A percentile compares a stretch with the other conserved stretches of the same genome.
phyloP scores from a whole-genome alignment of 1,140 invertebrate species.

The Penaeus indicus region DNA sequence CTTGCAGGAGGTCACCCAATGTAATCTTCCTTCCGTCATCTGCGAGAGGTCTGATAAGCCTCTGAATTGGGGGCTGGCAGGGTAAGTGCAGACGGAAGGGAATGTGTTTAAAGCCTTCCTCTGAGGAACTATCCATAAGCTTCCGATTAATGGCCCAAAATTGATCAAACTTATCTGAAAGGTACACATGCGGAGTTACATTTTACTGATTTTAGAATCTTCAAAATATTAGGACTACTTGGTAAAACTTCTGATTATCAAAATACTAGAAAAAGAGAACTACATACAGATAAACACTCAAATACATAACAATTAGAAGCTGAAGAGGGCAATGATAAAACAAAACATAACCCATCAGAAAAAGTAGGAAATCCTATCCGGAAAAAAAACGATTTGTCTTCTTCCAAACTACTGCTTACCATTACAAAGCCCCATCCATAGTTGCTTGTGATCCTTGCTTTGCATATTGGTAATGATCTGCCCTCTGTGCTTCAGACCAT shows the following conservation, averaged over 20 bases:
- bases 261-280: no score
- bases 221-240: no score
- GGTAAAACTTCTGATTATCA: no score
- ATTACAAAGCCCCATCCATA: conserved; percentile 95
- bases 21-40: conserved; percentile 83
- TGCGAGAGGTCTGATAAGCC: conserved; percentile 81
- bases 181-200: conserved; percentile 35
- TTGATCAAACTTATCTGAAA: conserved; percentile 96
- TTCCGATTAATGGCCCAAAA: conserved; percentile 97
- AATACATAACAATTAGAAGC: no score
- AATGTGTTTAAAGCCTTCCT: conserved; percentile 90
- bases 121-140: conserved; percentile 84
- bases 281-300: no score
- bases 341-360: no score
- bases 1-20: conserved; percentile 79
- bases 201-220: no score
- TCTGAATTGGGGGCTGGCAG: conserved; percentile 74
- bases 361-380: not conserved
- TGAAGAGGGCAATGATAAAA: no score
- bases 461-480: conserved; percentile 95
- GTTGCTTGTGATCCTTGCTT: conserved; percentile 96
- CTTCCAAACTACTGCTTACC: conserved; percentile 74
- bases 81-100: conserved; percentile 87
- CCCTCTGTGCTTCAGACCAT: conserved; percentile 93
- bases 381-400: not conserved